Evolutionary conservation across 2,888 invertebrate species (phyloP).

Genomic region (Chouioia cunea): DNA sequence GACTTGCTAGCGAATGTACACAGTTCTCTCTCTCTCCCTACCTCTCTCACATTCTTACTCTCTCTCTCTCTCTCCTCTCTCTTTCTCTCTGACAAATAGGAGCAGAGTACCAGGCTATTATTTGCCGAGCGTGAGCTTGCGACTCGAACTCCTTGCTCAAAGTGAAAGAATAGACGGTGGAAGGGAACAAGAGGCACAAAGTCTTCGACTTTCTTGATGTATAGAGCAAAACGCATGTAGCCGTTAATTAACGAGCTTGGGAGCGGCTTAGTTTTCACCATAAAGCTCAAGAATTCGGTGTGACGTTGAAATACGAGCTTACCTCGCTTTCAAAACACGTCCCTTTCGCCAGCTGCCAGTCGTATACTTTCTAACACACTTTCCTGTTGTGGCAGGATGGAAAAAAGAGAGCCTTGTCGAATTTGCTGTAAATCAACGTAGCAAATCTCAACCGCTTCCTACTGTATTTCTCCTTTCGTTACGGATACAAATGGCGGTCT

Average conservation of each 20-base stretch:
- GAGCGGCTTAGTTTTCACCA: conserved; percentile 44
- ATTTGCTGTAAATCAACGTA: too few species aligned
- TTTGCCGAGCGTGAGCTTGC: not conserved
- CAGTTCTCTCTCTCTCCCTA: not conserved
- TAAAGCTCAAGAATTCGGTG: conserved; percentile 49
- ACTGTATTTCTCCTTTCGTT: too few species aligned
- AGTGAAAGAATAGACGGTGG: not conserved
- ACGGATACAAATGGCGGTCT: too few species aligned
- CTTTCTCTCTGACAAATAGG: not conserved
- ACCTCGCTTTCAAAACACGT: not conserved
- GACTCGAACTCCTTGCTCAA: not conserved
- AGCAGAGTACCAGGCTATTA: conserved; percentile 22
- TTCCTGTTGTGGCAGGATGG: too few species aligned
- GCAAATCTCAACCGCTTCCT: too few species aligned
- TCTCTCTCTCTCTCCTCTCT: not conserved
- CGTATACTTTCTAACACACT: too few species aligned
- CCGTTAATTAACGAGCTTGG: conserved; percentile 51
- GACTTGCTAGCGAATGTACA: not conserved
- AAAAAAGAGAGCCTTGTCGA: too few species aligned
- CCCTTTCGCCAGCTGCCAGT: too few species aligned
- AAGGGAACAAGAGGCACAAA: not conserved
- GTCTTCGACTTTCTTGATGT: conserved; percentile 50
- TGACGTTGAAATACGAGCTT: conserved; percentile 49
- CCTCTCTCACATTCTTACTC: too few species aligned
- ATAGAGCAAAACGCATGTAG: conserved; percentile 49